Evolutionary conservation across 2,797 vertebrate genomes (phyloP), one percentile per base, ranked within the genome.

Genomic region (Halcyon leucocephala): DNA sequence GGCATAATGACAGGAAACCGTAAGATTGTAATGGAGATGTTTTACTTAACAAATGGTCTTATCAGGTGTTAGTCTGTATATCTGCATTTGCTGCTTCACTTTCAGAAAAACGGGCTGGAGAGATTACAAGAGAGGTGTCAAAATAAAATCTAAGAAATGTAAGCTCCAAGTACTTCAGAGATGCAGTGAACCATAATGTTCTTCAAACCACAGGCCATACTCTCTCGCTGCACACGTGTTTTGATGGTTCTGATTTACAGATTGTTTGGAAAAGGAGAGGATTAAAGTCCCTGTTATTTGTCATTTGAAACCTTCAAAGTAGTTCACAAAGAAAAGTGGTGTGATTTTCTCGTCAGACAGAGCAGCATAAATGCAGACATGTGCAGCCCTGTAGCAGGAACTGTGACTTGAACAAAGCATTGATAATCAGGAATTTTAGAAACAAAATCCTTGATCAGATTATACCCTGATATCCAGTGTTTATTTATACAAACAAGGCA

Each of bases 181-280:
- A 79, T 71, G 79, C 84, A 62, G 46, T 96, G 90, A 96, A 97
- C 82, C 60, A 82, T 82, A 80, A 72, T 6, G 9, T 95, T 91
- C 31, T 66, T 35, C 82, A 96, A 95, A 89, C 51, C 77, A 90
- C 54, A 79, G 82, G 91, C 90, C 52, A 14, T 65, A 57, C 83
- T 76, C 93, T 84, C 78, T 73, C 91, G 55, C 37, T 93, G 77
- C 29, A 90, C 18, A 1, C 37, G 71, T 79, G 62, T 82, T 95
- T 92, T 72, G 92, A 96, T 91, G 93, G 81, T 44, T 70, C 89
- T 96, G 95, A 97, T 96, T 96, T 82, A 93, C 97, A 97, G 97
- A 95, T 96, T 89, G 94, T 92, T 95, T 92, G 72, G 83, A 96
- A 95, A 93, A 95, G 86, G 80, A 84, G 51, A 86, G 95, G 74